A percentile compares a stretch with the other conserved stretches of the same genome.
These are phyloP conservation scores for Chiroxiphia lanceolata DNA, from an alignment of 2,797 vertebrate genomes.

Conservation along the genomic window DNA sequence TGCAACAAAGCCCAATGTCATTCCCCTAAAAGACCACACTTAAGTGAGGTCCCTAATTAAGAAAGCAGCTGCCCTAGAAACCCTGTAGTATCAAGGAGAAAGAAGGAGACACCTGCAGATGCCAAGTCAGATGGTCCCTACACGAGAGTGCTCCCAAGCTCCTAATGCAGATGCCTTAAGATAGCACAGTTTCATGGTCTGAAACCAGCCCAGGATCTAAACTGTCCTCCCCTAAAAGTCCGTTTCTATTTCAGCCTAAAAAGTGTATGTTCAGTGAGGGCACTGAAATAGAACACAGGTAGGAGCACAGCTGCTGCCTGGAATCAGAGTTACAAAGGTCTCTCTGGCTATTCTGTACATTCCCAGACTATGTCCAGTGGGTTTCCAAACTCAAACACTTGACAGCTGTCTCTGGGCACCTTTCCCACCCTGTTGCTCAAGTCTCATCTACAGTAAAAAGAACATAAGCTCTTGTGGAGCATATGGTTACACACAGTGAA, in stretches of 20 bases:
- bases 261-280: background rate
- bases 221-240: background rate
- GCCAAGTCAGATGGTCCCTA: background rate
- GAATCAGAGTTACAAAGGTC: background rate
- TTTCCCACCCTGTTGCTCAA: background rate
- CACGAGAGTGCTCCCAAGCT: background rate
- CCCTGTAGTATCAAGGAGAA: background rate
- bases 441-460: background rate
- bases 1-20: background rate
- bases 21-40: background rate
- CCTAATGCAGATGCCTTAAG: background rate
- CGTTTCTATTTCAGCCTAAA: background rate
- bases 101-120: background rate
- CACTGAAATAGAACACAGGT: background rate
- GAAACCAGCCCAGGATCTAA: background rate
- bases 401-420: background rate
- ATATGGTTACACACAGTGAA: background rate
- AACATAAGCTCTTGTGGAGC: background rate
- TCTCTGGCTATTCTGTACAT: background rate
- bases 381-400: background rate
- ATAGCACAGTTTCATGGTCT: accelerated
- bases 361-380: accelerated
- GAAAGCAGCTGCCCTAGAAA: background rate
- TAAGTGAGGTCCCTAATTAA: background rate
- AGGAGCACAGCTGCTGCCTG: background rate